phyloP scores from a whole-genome alignment of 2,113 vertebrate genomes.

The Pterophyllum scalare region DNA sequence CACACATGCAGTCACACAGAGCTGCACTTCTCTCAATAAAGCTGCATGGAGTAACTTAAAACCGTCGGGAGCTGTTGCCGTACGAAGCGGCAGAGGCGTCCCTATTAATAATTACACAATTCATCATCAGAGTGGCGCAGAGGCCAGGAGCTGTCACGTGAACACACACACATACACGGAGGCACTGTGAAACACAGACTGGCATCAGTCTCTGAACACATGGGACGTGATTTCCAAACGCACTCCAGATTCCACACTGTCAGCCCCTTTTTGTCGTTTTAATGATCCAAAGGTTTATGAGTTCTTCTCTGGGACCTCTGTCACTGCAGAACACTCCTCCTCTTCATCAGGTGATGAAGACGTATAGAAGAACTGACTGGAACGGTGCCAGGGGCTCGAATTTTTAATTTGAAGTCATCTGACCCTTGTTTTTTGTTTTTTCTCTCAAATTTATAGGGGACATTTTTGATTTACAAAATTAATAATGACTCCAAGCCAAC shows the following conservation, averaged over 20 bases:
- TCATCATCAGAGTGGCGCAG: constrained; percentile 48
- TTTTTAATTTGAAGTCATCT: not conserved
- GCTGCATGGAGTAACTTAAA: constrained; percentile 22
- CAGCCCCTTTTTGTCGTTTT: not conserved
- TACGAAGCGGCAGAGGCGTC: not conserved
- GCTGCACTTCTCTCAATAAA: not conserved
- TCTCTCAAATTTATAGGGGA: too few species aligned
- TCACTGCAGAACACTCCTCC: not conserved
- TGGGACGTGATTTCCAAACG: constrained; percentile 39
- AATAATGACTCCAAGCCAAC: not conserved
- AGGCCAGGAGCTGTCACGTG: constrained; percentile 19
- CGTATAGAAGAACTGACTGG: not conserved
- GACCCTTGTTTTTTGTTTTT: not conserved
- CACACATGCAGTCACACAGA: not conserved
- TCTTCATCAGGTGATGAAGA: not conserved
- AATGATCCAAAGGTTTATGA: constrained; percentile 11
- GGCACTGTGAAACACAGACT: constrained; percentile 19
- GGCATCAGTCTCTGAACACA: constrained; percentile 31
- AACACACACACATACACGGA: constrained; percentile 12
- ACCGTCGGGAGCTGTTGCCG: not conserved
- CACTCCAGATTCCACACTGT: constrained; percentile 2
- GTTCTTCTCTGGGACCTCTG: not conserved
- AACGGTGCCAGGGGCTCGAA: not conserved
- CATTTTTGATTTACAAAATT: not conserved
- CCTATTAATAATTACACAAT: constrained; percentile 72